Conservation (phyloP, 1,140 invertebrate genomes). For the Drosophila suzukii region DNA sequence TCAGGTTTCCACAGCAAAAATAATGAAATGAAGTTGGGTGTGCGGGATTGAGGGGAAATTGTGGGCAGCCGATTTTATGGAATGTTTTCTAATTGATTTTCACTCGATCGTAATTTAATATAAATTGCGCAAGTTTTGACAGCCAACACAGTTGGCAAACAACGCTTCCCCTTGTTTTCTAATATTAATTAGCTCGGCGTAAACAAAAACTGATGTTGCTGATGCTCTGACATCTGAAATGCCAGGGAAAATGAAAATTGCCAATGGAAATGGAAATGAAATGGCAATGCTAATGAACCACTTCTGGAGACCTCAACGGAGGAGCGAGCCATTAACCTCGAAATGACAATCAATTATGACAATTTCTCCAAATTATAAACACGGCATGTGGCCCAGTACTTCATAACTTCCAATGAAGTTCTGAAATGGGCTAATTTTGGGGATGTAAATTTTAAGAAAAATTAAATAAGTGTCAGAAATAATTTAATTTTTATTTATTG, state of each 20-base stretch:
- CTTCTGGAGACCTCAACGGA: slow-evolving; percentile 22
- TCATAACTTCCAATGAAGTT: slow-evolving; percentile 57
- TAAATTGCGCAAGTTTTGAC: slow-evolving; percentile 79
- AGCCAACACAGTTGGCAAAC: slow-evolving; percentile 50
- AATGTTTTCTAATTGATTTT: slow-evolving; percentile 77
- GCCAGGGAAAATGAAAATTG: slow-evolving; percentile 28
- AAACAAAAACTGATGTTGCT: slow-evolving; percentile 46
- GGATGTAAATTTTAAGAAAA: background rate
- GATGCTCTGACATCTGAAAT: slow-evolving; percentile 54
- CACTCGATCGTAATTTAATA: slow-evolving; percentile 74
- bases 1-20: slow-evolving; percentile 14
- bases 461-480: background rate
- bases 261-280: slow-evolving; percentile 29
- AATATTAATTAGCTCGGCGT: slow-evolving; percentile 59
- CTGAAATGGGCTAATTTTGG: slow-evolving; percentile 12
- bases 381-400: slow-evolving; percentile 41
- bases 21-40: background rate
- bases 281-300: slow-evolving; percentile 24
- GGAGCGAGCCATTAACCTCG: slow-evolving; percentile 30
- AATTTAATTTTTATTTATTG: no score
- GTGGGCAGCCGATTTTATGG: slow-evolving; percentile 63
- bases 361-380: slow-evolving; percentile 65
- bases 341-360: slow-evolving; percentile 71
- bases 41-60: slow-evolving; percentile 27
- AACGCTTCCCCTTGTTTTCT: slow-evolving; percentile 42